Evolutionary conservation across 2,888 invertebrate genomes (phyloP).

Genomic region (Trissonchulus latispiculum): DNA sequence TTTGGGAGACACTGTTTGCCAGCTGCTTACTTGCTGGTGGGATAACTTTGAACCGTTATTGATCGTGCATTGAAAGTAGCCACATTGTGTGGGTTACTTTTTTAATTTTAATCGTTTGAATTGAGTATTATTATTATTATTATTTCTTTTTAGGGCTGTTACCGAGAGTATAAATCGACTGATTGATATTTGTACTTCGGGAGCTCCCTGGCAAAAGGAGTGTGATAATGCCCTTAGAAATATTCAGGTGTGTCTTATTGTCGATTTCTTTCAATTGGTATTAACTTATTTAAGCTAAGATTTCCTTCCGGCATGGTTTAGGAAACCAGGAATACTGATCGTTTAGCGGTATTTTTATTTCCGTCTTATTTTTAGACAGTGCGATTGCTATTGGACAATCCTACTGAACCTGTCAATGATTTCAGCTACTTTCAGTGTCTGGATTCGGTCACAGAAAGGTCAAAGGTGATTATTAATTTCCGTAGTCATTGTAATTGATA

Average conservation of each 20-base stretch:
- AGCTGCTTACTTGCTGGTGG: too few species aligned
- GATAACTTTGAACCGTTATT: too few species aligned
- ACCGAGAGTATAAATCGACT: slow-evolving; percentile 84
- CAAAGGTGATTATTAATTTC: slow-evolving; percentile 53
- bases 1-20: too few species aligned
- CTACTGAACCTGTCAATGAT: slow-evolving; percentile 75
- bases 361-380: slow-evolving; percentile 53
- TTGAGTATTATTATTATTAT: too few species aligned
- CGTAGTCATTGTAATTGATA: too few species aligned
- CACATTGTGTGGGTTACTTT: too few species aligned
- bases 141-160: slow-evolving; percentile 57
- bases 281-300: neutral
- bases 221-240: slow-evolving; percentile 88
- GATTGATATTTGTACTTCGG: slow-evolving; percentile 73
- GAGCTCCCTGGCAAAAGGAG: slow-evolving; percentile 89
- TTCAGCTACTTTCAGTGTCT: slow-evolving; percentile 85
- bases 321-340: neutral
- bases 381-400: slow-evolving; percentile 68
- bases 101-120: too few species aligned
- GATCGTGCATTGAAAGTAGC: too few species aligned
- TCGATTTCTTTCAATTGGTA: slow-evolving; percentile 5
- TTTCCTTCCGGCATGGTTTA: neutral
- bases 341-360: slow-evolving; percentile 3
- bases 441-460: slow-evolving; percentile 76
- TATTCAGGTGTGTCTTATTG: slow-evolving; percentile 62